phyloP scores from a whole-genome alignment of 1,140 invertebrate species.

The Drosophila nikananu region DNA sequence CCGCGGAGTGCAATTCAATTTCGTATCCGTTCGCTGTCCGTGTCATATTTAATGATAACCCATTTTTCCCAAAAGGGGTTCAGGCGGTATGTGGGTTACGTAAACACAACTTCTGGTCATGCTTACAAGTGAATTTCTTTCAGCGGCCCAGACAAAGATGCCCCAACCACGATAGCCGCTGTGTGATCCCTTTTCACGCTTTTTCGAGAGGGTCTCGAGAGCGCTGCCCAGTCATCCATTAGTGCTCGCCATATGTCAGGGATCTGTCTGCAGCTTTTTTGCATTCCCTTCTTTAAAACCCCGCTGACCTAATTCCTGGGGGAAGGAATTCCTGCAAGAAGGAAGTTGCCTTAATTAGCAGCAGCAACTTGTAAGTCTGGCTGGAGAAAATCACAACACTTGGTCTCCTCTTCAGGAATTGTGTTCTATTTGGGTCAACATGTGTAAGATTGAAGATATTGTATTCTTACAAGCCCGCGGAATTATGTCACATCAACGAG shows the following conservation, averaged over 20 bases:
- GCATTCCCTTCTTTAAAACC: constrained; percentile 23
- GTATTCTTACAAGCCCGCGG: constrained; percentile 4
- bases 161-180: constrained; percentile 42
- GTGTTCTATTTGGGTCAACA: constrained; percentile 19
- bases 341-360: constrained; percentile 37
- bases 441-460: constrained; percentile 28
- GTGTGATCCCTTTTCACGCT: constrained; percentile 19
- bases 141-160: constrained; percentile 43
- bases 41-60: constrained; percentile 70
- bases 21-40: constrained; percentile 36
- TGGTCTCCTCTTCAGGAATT: constrained; percentile 11
- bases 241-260: constrained; percentile 51
- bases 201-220: constrained; percentile 4
- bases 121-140: constrained; percentile 70
- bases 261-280: constrained; percentile 56
- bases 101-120: constrained; percentile 63
- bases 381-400: constrained; percentile 14
- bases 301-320: constrained; percentile 53
- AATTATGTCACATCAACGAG: constrained; percentile 29
- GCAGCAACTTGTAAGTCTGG: constrained; percentile 9
- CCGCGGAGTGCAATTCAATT: constrained; percentile 39
- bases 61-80: constrained; percentile 59
- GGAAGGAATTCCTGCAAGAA: constrained; percentile 10
- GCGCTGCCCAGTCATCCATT: constrained; percentile 16
- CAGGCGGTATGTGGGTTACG: constrained; percentile 57